These are phyloP conservation scores for Drosophila meridiana DNA, from an alignment of 2,888 invertebrate genomes.

Conservation along the genomic window DNA sequence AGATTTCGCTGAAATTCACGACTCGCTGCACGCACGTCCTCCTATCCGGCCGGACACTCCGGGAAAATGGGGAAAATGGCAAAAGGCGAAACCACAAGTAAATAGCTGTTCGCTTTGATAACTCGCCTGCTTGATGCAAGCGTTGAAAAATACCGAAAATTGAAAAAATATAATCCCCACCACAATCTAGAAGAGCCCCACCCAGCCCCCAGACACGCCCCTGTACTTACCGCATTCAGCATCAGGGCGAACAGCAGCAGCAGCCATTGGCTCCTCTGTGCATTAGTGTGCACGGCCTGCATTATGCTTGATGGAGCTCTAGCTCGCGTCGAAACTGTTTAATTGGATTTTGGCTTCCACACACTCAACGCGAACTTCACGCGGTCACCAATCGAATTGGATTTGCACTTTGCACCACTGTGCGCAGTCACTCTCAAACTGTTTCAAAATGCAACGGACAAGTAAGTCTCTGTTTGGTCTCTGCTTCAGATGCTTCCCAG, in stretches of 20 bases:
- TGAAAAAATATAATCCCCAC: constrained; percentile 62
- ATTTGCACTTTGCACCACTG: constrained; percentile 38
- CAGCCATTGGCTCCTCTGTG: constrained; percentile 66
- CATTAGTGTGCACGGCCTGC: constrained; percentile 69
- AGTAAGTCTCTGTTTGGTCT: not conserved
- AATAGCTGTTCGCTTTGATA: constrained; percentile 26
- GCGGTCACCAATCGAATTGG: constrained; percentile 36
- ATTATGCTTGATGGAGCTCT: constrained; percentile 38
- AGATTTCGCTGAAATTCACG: constrained; percentile 54
- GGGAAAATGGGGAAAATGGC: constrained; percentile 15
- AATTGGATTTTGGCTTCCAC: constrained; percentile 29
- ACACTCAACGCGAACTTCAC: constrained; percentile 10
- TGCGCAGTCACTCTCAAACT: constrained; percentile 48
- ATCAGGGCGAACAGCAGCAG: constrained; percentile 78
- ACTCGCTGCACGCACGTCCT: constrained; percentile 45
- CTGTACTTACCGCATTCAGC: constrained; percentile 82
- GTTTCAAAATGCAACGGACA: constrained; percentile 41
- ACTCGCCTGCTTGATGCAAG: constrained; percentile 29
- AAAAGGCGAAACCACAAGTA: constrained; percentile 19
- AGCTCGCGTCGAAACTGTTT: constrained; percentile 28
- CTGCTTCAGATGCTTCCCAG: constrained; percentile 10
- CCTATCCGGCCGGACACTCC: constrained; percentile 14
- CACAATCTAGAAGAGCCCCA: too few species aligned
- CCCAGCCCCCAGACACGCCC: not conserved
- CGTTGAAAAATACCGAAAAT: constrained; percentile 38